These are phyloP conservation scores for Melipona quadrifasciata DNA, from an alignment of 1,140 invertebrate species.

Conservation along the genomic window DNA sequence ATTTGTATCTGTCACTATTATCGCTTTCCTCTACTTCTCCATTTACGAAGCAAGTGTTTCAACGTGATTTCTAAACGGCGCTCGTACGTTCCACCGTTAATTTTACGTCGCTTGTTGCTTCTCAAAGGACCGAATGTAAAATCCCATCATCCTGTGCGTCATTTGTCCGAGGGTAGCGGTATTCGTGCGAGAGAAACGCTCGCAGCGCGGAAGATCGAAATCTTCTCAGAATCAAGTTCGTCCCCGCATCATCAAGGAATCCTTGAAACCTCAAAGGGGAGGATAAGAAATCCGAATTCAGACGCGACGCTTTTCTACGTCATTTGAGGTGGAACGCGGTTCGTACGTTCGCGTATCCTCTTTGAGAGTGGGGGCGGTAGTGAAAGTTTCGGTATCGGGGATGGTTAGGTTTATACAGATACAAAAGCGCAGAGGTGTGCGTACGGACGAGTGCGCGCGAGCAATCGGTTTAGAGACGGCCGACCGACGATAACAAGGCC, in stretches of 20 bases:
- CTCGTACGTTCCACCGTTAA: neutral
- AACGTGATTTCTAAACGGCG: neutral
- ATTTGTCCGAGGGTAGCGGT: neutral
- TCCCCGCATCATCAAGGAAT: conserved; percentile 1
- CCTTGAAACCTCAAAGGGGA: conserved; percentile 7
- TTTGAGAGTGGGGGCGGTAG: neutral
- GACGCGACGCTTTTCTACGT: conserved; percentile 27
- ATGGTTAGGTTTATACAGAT: conserved; percentile 5
- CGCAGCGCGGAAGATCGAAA: neutral
- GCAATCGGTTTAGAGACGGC: conserved; percentile 62
- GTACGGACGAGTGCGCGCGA: conserved; percentile 48
- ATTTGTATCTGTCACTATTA: too few relatives aligned
- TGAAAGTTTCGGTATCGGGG: neutral
- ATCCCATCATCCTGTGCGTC: neutral
- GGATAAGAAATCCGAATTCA: conserved; percentile 38
- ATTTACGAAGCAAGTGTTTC: neutral
- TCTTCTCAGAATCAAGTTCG: conserved; percentile 1
- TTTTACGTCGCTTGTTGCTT: neutral
- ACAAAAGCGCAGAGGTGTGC: conserved; percentile 19
- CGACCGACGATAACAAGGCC: conserved; percentile 64
- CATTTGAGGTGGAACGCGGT: conserved; percentile 16
- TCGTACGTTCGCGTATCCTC: conserved; percentile 7
- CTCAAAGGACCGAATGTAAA: neutral
- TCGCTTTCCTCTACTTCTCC: neutral
- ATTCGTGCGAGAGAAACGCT: neutral